Evolutionary conservation across 1,140 invertebrate species (phyloP).

Genomic region (Caenorhabditis latens): DNA sequence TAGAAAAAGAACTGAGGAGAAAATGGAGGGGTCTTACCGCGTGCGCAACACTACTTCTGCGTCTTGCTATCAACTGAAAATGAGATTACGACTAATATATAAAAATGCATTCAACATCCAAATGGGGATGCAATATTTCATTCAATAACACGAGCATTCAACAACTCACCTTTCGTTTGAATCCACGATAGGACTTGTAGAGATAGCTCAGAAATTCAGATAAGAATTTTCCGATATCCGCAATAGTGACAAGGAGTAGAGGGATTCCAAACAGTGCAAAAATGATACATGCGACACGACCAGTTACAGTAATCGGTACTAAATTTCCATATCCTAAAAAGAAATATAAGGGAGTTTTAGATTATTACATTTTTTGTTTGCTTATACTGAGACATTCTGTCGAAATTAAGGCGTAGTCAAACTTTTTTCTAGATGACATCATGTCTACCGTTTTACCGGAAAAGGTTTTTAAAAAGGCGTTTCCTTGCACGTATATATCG

Average conservation of each 20-base stretch:
- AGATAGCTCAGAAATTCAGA: conserved; percentile 75
- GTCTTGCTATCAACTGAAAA: conserved; percentile 51
- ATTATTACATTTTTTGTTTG: neutral
- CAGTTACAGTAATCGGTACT: conserved; percentile 80
- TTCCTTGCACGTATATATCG: too few species aligned
- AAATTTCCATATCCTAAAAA: conserved; percentile 59
- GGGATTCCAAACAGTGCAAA: conserved; percentile 81
- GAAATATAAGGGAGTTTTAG: neutral
- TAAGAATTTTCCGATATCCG: conserved; percentile 79
- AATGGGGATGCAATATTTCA: neutral
- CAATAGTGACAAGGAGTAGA: conserved; percentile 80
- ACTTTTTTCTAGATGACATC: too few species aligned
- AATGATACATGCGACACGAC: conserved; percentile 80
- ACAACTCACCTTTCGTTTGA: conserved; percentile 68
- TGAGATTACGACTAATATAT: neutral
- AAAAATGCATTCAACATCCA: neutral
- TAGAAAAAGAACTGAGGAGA: neutral
- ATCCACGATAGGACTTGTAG: conserved; percentile 69
- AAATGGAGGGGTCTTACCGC: conserved; percentile 31
- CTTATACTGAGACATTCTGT: too few species aligned
- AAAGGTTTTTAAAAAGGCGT: too few species aligned
- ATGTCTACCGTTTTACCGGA: too few species aligned
- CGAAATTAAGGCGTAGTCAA: too few species aligned
- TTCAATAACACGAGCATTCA: neutral
- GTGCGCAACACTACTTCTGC: conserved; percentile 54